A percentile compares a stretch with the other conserved stretches of the same genome.
phyloP scores from a whole-genome alignment of 1,140 invertebrate genomes.

The Neodiprion virginianus region DNA sequence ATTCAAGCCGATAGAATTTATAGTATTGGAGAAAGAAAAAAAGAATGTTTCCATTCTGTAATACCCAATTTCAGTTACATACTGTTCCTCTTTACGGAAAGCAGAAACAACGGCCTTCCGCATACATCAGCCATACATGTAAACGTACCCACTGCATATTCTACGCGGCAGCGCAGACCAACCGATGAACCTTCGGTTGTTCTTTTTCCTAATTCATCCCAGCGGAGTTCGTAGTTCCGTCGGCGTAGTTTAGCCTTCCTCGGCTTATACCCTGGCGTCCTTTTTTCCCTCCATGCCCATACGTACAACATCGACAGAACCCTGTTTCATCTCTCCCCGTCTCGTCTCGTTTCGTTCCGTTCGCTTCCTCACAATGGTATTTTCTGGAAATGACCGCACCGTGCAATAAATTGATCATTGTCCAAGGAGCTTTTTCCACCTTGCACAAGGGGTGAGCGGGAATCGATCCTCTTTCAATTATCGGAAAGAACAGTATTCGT shows the following conservation, averaged over 20 bases:
- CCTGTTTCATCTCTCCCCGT: neutral
- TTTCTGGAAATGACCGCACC: neutral
- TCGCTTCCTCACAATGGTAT: neutral
- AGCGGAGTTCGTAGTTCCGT: no score
- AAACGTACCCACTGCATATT: no score
- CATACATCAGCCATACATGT: no score
- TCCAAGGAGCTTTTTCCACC: constrained; percentile 2
- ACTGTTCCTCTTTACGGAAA: no score
- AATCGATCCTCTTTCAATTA: constrained; percentile 2
- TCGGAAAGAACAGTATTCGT: neutral
- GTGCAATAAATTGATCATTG: constrained; percentile 1
- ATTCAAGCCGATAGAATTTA: no score
- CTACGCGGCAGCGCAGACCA: no score
- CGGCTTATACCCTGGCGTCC: neutral
- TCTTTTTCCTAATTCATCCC: no score
- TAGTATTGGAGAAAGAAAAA: no score
- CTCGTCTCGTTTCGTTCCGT: neutral
- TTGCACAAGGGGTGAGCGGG: neutral
- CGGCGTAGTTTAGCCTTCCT: neutral
- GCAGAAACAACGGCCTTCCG: no score
- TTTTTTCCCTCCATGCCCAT: neutral
- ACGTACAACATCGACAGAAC: neutral
- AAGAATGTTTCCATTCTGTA: no score
- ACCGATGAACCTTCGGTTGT: no score
- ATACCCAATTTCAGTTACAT: no score